A percentile compares a stretch with the other conserved stretches of the same genome.
Evolutionary conservation across 1,140 invertebrate genomes (phyloP).

Genomic region (Thaumatotibia leucotreta): DNA sequence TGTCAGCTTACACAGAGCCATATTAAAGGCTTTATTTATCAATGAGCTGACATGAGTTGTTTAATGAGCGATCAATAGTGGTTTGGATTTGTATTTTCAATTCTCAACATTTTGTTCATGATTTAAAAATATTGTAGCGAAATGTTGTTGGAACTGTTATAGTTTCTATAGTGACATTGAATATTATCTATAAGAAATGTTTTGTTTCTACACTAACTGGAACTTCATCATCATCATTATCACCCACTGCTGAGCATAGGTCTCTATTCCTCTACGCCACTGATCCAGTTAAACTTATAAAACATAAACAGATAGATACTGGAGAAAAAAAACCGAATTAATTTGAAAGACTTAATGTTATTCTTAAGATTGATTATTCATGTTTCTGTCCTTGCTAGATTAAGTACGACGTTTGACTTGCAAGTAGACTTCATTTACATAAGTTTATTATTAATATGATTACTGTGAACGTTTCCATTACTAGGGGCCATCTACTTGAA

Average conservation of each 20-base stretch:
- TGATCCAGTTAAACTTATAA: too few relatives aligned
- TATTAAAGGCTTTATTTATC: slow-evolving; percentile 1
- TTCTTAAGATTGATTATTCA: not conserved
- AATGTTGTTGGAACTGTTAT: too few relatives aligned
- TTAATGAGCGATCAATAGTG: not conserved
- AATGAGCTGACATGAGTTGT: not conserved
- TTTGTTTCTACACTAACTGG: too few relatives aligned
- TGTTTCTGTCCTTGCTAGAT: not conserved
- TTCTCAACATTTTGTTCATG: not conserved
- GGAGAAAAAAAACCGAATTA: too few relatives aligned
- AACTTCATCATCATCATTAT: too few relatives aligned
- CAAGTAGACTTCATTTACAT: not conserved
- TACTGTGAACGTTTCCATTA: not conserved
- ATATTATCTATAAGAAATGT: too few relatives aligned
- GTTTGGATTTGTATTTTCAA: not conserved
- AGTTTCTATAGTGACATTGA: too few relatives aligned
- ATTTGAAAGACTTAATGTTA: too few relatives aligned
- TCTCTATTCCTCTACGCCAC: too few relatives aligned
- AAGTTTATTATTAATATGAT: not conserved
- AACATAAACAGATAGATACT: too few relatives aligned
- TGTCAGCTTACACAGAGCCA: not conserved
- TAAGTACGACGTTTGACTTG: not conserved
- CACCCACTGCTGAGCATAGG: too few relatives aligned
- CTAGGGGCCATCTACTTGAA: not conserved
- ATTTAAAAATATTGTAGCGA: too few relatives aligned